A percentile compares a stretch with the other conserved stretches of the same genome.
Conservation (phyloP, 2,888 invertebrate genomes). For the Blastobasis adustella region DNA sequence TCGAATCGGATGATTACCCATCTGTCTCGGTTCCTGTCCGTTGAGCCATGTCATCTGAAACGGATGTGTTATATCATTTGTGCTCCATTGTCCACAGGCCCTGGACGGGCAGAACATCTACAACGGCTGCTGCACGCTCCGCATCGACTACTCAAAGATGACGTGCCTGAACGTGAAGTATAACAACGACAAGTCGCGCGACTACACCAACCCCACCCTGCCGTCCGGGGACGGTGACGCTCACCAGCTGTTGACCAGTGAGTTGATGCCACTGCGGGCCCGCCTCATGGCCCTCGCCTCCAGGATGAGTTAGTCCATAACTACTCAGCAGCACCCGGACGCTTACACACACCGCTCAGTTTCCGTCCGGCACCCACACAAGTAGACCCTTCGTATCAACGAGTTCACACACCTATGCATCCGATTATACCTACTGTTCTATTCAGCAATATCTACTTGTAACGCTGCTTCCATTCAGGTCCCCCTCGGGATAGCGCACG, state of each 20-base stretch:
- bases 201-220: constrained; percentile 98
- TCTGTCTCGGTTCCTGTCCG: too few relatives aligned
- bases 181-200: constrained; percentile 99
- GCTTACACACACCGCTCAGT: constrained; percentile 34
- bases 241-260: constrained; percentile 78
- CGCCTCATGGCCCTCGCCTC: constrained; percentile 70
- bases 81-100: constrained; percentile 73
- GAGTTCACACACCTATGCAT: too few relatives aligned
- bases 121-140: constrained; percentile 98
- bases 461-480: too few relatives aligned
- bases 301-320: constrained; percentile 78
- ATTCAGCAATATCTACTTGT: too few relatives aligned
- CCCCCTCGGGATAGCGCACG: too few relatives aligned
- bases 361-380: too few relatives aligned
- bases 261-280: constrained; percentile 75
- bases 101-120: constrained; percentile 99
- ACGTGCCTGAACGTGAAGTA: constrained; percentile 98
- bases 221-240: constrained; percentile 91
- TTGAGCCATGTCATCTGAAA: too few relatives aligned
- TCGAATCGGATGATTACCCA: too few relatives aligned
- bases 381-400: too few relatives aligned
- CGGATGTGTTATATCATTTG: too few relatives aligned
- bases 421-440: too few relatives aligned
- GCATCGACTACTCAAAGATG: constrained; percentile 99
- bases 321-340: constrained; percentile 59